These are phyloP conservation scores for Trigoniulus corallinus DNA, from an alignment of 1,140 invertebrate species.

Conservation along the genomic window DNA sequence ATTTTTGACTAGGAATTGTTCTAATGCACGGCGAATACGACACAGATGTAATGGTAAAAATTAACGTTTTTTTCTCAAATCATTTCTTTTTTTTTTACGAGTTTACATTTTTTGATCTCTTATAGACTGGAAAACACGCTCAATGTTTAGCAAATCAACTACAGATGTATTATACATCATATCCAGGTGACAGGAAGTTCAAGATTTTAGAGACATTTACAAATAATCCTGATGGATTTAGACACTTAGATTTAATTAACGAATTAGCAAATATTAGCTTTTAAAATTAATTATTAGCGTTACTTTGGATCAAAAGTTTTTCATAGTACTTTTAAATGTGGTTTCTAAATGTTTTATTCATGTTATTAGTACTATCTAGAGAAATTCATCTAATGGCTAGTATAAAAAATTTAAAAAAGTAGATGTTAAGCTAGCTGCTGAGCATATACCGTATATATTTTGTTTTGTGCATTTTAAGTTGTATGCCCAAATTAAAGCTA, in stretches of 20 bases:
- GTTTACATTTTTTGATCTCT: conserved; percentile 6
- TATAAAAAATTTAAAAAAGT: too few species aligned
- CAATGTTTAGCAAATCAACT: conserved; percentile 70
- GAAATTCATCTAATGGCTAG: too few species aligned
- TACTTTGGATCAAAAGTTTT: too few species aligned
- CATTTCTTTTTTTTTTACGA: background rate
- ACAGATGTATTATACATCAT: conserved; percentile 57
- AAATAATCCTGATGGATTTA: conserved; percentile 50
- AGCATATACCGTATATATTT: too few species aligned
- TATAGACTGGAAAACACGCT: conserved; percentile 49
- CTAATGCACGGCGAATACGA: conserved; percentile 80
- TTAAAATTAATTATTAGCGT: too few species aligned
- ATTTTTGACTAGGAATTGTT: too few species aligned
- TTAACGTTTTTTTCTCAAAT: background rate
- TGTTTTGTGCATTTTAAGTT: too few species aligned
- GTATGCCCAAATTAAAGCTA: too few species aligned
- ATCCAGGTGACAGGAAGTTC: conserved; percentile 40
- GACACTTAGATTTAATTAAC: conserved; percentile 62
- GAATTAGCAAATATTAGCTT: conserved; percentile 62
- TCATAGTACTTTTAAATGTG: too few species aligned
- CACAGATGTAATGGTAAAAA: conserved; percentile 44
- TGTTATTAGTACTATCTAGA: too few species aligned
- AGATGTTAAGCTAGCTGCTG: too few species aligned
- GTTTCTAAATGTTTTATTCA: too few species aligned
- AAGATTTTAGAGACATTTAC: conserved; percentile 53